Conservation (phyloP, 2,797 vertebrate genomes). For the Sebastes diploproa region DNA sequence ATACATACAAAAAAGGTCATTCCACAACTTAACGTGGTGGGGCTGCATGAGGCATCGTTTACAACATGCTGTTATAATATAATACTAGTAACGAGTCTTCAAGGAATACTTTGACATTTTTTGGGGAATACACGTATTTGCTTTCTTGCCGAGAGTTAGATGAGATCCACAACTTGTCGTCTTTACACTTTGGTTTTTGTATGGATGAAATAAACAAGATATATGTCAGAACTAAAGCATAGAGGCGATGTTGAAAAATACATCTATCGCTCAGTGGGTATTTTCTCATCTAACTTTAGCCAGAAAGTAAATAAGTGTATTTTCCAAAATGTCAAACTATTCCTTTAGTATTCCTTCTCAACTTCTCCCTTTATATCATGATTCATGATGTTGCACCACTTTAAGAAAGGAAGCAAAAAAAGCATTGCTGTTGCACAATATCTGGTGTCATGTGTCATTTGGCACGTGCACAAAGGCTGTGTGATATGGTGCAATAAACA, state of each 20-base stretch:
- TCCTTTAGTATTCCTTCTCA: not conserved
- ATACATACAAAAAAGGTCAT: slow-evolving; percentile 19
- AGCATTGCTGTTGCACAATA: not conserved
- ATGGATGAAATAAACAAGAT: not conserved
- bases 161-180: not conserved
- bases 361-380: not conserved
- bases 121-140: not conserved
- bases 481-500: not conserved
- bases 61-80: not conserved
- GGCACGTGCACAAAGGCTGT: not conserved
- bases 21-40: not conserved
- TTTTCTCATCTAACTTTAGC: not conserved
- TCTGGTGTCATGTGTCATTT: not conserved
- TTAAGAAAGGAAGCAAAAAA: not conserved
- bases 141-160: not conserved
- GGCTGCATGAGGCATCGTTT: not conserved
- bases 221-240: no score
- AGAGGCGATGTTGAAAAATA: no score
- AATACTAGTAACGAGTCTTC: not conserved
- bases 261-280: no score
- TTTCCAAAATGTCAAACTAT: not conserved
- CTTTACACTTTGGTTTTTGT: not conserved
- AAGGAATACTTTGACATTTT: not conserved
- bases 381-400: slow-evolving; percentile 19
- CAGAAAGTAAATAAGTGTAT: not conserved